A percentile compares a stretch with the other conserved stretches of the same genome.
These are phyloP conservation scores for Baryphthengus martii DNA, from an alignment of 2,113 vertebrate species.

Conservation along the genomic window DNA sequence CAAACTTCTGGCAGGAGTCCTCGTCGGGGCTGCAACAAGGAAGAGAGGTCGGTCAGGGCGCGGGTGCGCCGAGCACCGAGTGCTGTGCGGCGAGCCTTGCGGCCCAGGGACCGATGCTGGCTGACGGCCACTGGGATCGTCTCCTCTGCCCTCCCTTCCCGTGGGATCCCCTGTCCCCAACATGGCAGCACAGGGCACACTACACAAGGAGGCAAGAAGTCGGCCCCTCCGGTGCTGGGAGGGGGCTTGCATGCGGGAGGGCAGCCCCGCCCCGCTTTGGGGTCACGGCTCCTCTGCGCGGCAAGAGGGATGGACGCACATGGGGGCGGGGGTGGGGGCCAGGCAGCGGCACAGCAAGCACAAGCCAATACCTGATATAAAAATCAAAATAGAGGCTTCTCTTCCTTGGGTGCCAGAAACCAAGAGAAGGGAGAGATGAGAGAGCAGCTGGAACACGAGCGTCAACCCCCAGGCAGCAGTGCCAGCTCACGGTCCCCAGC, in stretches of 20 bases:
- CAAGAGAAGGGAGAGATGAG: slow-evolving; percentile 72
- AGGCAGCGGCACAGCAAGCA: slow-evolving; percentile 67
- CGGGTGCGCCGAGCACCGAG: neutral
- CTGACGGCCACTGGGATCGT: neutral
- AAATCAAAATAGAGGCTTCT: slow-evolving; percentile 95
- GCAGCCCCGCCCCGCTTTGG: neutral
- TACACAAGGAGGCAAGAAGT: slow-evolving; percentile 25
- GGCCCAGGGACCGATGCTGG: neutral
- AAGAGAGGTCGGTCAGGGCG: neutral
- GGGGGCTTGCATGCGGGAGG: slow-evolving; percentile 25
- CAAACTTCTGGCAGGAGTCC: slow-evolving; percentile 93
- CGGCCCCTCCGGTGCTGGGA: neutral
- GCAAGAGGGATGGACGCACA: slow-evolving; percentile 47
- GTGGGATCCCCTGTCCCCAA: neutral
- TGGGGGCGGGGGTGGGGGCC: neutral
- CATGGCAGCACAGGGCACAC: slow-evolving; percentile 58
- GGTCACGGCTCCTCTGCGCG: slow-evolving; percentile 39
- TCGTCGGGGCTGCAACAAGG: slow-evolving; percentile 80
- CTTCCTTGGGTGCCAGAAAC: slow-evolving; percentile 89
- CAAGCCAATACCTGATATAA: slow-evolving; percentile 88
- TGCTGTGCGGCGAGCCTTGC: neutral
- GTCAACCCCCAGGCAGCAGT: slow-evolving; percentile 20
- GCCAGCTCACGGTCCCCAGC: neutral
- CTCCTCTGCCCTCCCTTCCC: slow-evolving; percentile 26
- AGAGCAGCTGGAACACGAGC: slow-evolving; percentile 45